Evolutionary conservation across 2,888 invertebrate species (phyloP), one percentile per base, ranked within the genome.

Genomic region (Lasioglossum malachurum): DNA sequence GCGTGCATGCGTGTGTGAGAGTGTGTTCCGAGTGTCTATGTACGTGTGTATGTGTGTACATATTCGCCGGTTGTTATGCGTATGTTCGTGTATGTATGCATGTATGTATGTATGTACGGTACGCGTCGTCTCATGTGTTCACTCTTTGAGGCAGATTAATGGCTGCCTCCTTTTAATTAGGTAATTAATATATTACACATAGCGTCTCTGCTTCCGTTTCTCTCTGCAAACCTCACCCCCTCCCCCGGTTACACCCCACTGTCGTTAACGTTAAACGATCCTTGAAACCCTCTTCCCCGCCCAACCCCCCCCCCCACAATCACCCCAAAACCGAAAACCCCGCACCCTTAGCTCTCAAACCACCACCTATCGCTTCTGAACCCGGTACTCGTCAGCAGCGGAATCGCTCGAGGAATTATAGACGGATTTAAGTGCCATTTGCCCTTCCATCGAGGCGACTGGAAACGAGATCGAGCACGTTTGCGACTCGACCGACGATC

Each of bases 181-280:
- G 90, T 93, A 92, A 93, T 94, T 94, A 94, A 93, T 95, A 93
- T 94, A 94, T 94, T 94, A 94, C 93, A 94, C 92, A 94, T 93
- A 93, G 93, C 93, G 91, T 90, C 88, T 88, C 87, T 89, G 87
- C 88, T 88, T 89, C 84, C 83, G 87, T 91, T 88, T 86, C 84
- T 84, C 87, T 75, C 71, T 69, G 64, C 64, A 38, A 69, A 69
- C 38, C 72, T 84, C 67, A 84, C 35, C 81, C 82, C 72, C 12
- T 67, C 57, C 69, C 53, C 74, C 31, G 35, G 35, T 12, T n/a
- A 67, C 46, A 69, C 53, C 77, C 64, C 69, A 53, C 57, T 60
- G 74, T 69, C 78, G 75, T 41, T 23, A 71, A 71, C 71, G 71
- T 41, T 71, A 71, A 41, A 71, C 71, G 71, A 71, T 71, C 71